Evolutionary conservation across 37 sponge, comb jelly and placozoan genomes (phyloP).

Genomic region (Hexactinellida sp.): DNA sequence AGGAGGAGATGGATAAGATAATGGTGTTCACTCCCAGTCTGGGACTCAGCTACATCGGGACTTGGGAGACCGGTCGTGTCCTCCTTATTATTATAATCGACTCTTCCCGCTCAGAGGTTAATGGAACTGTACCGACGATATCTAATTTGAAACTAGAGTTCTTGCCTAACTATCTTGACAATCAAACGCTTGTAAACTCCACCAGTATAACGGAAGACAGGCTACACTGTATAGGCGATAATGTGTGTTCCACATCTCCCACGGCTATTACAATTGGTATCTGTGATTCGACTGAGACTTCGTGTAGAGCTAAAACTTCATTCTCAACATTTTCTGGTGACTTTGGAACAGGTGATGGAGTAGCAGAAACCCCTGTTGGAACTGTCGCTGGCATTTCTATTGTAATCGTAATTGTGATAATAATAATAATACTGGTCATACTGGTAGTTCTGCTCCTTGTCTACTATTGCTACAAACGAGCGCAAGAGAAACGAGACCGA

Average conservation of each 20-base stretch:
- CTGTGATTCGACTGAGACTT: constrained; percentile 32
- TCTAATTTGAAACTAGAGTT: constrained; percentile 31
- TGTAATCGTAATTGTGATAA: constrained; percentile 33
- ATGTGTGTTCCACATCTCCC: constrained; percentile 34
- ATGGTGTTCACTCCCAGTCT: constrained; percentile 48
- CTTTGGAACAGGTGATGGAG: constrained; percentile 22
- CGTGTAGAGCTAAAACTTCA: constrained; percentile 43
- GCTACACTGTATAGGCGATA: constrained; percentile 64
- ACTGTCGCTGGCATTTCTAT: not conserved
- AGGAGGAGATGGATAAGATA: constrained; percentile 46
- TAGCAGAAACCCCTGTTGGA: not conserved
- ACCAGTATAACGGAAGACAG: constrained; percentile 24
- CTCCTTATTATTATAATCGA: constrained; percentile 49
- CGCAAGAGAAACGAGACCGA: constrained; percentile 33
- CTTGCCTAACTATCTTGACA: constrained; percentile 36
- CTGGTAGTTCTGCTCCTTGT: constrained; percentile 25
- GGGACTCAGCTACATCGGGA: constrained; percentile 45
- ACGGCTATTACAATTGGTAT: constrained; percentile 42
- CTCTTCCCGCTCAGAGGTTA: not conserved
- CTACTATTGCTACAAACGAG: constrained; percentile 33
- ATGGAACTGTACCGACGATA: not conserved
- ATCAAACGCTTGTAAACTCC: constrained; percentile 6
- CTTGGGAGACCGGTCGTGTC: constrained; percentile 33
- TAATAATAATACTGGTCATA: constrained; percentile 30
- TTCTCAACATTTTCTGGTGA: constrained; percentile 22